Conservation (phyloP, 2,113 vertebrate genomes). For the Psittacus erithacus region DNA sequence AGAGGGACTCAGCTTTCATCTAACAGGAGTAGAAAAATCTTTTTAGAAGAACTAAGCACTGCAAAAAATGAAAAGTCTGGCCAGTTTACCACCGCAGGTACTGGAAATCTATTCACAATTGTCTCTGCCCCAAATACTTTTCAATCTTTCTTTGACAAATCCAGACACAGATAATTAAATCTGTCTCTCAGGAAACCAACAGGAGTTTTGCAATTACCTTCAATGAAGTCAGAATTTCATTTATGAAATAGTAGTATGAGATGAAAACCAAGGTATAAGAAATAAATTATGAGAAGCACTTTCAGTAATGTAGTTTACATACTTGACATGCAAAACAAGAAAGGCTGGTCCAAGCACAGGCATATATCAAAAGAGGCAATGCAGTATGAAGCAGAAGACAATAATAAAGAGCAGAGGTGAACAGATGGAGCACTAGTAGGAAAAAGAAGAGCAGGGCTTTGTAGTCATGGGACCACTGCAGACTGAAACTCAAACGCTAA, state of each 20-base stretch:
- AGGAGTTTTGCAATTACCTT: background rate
- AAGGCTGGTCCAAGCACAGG: background rate
- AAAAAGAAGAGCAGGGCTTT: background rate
- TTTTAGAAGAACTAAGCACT: background rate
- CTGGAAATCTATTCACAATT: background rate
- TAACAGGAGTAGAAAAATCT: background rate
- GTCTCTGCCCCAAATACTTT: background rate
- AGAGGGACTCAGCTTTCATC: background rate
- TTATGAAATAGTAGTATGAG: background rate
- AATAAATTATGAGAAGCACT: background rate
- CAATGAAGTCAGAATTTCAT: background rate
- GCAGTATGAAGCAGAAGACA: background rate
- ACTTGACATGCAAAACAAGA: background rate
- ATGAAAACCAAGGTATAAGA: background rate
- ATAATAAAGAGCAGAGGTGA: background rate
- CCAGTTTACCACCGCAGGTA: background rate
- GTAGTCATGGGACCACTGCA: background rate
- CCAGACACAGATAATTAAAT: background rate
- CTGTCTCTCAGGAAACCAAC: background rate
- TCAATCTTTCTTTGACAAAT: background rate
- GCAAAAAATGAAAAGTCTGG: background rate
- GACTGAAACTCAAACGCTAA: background rate
- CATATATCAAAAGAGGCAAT: background rate
- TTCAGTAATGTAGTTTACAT: background rate
- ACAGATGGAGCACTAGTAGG: background rate